Conservation (phyloP, 2,797 vertebrate species). For the Sylvia borin region DNA sequence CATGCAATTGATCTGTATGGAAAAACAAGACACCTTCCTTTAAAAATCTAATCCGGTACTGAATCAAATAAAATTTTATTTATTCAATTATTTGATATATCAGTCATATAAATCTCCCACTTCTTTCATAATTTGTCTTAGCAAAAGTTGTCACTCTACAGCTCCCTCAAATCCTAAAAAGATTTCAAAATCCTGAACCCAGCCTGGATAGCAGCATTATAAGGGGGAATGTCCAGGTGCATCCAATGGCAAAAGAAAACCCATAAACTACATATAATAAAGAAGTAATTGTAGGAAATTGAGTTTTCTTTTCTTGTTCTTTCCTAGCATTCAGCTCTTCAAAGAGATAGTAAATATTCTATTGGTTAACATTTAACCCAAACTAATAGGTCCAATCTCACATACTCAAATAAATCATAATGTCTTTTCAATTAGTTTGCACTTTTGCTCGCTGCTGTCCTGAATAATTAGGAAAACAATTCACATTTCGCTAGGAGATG, state of each 20-base stretch:
- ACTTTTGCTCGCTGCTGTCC: slow-evolving; percentile 74
- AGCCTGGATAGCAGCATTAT: not conserved
- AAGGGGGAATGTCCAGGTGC: not conserved
- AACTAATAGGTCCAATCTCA: slow-evolving; percentile 51
- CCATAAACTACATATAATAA: not conserved
- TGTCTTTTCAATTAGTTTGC: slow-evolving; percentile 80
- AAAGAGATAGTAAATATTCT: slow-evolving; percentile 21
- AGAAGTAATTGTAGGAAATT: not conserved
- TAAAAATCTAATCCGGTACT: not conserved
- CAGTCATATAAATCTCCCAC: not conserved
- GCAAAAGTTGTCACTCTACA: not conserved
- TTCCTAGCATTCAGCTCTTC: not conserved
- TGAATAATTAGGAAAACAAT: slow-evolving; percentile 84
- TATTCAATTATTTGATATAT: not conserved
- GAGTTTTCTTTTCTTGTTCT: not conserved
- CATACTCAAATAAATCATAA: slow-evolving; percentile 74
- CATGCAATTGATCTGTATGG: not conserved
- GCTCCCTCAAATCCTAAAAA: not conserved
- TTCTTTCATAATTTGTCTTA: not conserved
- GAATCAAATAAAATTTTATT: not conserved
- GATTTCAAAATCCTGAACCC: not conserved
- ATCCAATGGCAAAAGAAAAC: not conserved
- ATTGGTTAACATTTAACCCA: slow-evolving; percentile 70
- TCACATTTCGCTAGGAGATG: slow-evolving; percentile 75
- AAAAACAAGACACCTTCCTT: not conserved